These are phyloP conservation scores for Epinotia nisella DNA, from an alignment of 2,888 invertebrate genomes.

Conservation along the genomic window DNA sequence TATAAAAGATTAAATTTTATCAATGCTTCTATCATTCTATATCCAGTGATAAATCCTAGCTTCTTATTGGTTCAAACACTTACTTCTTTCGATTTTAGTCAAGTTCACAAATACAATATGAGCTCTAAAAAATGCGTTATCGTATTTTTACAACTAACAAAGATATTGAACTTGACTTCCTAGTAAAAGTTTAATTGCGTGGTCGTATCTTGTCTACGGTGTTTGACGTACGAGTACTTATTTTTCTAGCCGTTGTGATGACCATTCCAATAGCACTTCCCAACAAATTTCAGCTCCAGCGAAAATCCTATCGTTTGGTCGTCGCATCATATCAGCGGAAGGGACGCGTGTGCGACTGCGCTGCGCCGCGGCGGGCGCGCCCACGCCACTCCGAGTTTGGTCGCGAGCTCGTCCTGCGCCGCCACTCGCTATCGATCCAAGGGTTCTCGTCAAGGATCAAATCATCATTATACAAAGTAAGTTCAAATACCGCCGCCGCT, in stretches of 20 bases:
- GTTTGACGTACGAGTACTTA: not conserved
- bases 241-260: not conserved
- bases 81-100: too few relatives aligned
- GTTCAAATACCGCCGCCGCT: constrained; percentile 48
- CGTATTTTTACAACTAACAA: too few relatives aligned
- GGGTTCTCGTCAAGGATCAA: constrained; percentile 75
- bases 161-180: too few relatives aligned
- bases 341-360: constrained; percentile 86
- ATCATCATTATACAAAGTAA: constrained; percentile 88
- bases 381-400: constrained; percentile 90
- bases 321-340: constrained; percentile 85
- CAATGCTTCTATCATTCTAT: too few relatives aligned
- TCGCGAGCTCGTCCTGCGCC: constrained; percentile 86
- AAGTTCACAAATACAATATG: too few relatives aligned
- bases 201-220: too few relatives aligned
- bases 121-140: too few relatives aligned
- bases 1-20: not conserved
- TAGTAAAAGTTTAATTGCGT: too few relatives aligned
- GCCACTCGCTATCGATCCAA: constrained; percentile 76
- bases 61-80: too few relatives aligned
- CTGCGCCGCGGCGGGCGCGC: constrained; percentile 89
- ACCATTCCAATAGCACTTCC: not conserved
- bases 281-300: constrained; percentile 87
- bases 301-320: constrained; percentile 92
- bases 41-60: too few relatives aligned